Percentiles rank a stretch among this genome's conserved stretches.
Conservation (phyloP, 2,113 vertebrate species). For the Semicossyphus pulcher region DNA sequence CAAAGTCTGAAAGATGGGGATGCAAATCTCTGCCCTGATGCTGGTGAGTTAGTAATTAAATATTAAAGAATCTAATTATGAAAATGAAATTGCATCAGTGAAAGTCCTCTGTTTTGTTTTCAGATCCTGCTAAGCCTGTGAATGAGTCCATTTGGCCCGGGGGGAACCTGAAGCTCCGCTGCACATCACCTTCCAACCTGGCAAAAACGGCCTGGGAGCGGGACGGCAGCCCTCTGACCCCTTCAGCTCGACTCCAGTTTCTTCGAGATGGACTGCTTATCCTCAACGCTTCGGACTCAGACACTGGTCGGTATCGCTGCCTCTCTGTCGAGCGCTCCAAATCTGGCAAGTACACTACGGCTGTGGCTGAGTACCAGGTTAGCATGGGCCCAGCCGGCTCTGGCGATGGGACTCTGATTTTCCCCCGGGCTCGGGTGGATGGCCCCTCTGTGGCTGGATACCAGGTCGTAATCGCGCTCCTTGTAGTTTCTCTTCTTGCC, state of each 20-base stretch:
- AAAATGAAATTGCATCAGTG: background rate
- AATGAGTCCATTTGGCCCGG: constrained; percentile 49
- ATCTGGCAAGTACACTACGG: constrained; percentile 37
- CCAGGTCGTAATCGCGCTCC: constrained; percentile 37
- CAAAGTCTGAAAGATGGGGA: constrained; percentile 81
- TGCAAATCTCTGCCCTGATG: constrained; percentile 74
- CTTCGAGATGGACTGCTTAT: constrained; percentile 72
- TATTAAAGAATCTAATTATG: background rate
- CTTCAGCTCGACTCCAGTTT: constrained; percentile 54
- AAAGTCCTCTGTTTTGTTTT: constrained; percentile 30
- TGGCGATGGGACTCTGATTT: fast-evolving
- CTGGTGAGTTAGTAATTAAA: constrained; percentile 59
- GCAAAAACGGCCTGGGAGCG: constrained; percentile 73
- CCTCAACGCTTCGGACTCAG: constrained; percentile 48
- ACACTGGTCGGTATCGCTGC: constrained; percentile 79
- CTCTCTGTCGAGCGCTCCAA: constrained; percentile 73
- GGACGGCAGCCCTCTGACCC: constrained; percentile 1
- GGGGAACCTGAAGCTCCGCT: constrained; percentile 66
- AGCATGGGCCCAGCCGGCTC: background rate
- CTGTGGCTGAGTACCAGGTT: constrained; percentile 65
- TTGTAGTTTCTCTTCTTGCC: constrained; percentile 62
- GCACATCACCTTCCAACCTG: constrained; percentile 76
- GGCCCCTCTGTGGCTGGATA: constrained; percentile 47
- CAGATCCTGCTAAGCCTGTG: constrained; percentile 58
- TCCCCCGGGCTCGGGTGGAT: background rate